These are phyloP conservation scores for Meleagris gallopavo DNA, from an alignment of 2,113 vertebrate genomes.

Conservation along the genomic window DNA sequence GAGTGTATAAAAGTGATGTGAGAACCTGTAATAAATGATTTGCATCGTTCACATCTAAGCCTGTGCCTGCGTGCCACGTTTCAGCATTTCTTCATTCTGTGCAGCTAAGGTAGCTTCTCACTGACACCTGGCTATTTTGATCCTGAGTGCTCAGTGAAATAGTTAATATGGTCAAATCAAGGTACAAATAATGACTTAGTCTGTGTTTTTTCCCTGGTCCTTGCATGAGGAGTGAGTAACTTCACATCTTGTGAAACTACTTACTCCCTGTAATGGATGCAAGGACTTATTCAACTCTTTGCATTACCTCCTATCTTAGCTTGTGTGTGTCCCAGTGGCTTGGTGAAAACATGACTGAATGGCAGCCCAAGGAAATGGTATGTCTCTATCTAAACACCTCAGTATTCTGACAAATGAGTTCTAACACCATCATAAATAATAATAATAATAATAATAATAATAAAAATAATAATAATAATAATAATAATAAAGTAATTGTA, in stretches of 20 bases:
- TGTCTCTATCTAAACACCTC: not conserved
- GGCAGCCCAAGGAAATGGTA: not conserved
- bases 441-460: not conserved
- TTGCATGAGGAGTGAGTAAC: not conserved
- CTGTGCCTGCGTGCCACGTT: too few relatives aligned
- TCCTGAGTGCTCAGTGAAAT: accelerated
- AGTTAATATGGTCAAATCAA: not conserved
- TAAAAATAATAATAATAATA: too few relatives aligned
- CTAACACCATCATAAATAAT: not conserved
- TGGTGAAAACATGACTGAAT: not conserved
- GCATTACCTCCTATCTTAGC: not conserved
- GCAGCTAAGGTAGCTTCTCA: not conserved
- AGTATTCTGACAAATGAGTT: not conserved
- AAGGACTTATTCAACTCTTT: not conserved
- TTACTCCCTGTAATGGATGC: not conserved
- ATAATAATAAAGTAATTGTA: not conserved
- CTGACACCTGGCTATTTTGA: not conserved
- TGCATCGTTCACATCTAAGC: too few relatives aligned
- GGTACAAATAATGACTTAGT: not conserved
- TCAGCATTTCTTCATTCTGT: not conserved
- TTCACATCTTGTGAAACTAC: not conserved
- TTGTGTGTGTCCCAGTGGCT: accelerated
- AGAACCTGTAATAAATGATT: too few relatives aligned
- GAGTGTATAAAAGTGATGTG: too few relatives aligned
- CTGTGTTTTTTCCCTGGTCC: not conserved